Conservation (phyloP, 2,797 vertebrate species). For the Acrossocheilus wenchowensis region DNA sequence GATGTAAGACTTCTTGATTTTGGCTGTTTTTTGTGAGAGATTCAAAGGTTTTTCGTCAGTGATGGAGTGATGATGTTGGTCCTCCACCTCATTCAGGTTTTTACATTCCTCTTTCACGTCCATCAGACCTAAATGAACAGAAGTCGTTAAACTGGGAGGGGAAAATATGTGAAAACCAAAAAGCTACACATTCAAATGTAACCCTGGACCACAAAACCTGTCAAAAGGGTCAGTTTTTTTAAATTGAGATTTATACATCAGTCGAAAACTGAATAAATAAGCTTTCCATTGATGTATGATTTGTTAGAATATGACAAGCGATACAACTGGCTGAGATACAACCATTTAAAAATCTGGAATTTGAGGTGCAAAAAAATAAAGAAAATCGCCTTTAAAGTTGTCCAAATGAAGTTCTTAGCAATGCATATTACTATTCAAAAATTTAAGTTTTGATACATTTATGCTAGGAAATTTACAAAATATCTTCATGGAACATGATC, state of each 20-base stretch:
- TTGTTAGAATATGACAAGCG: neutral
- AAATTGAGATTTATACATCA: too few relatives aligned
- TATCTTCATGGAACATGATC: neutral
- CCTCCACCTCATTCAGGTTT: neutral
- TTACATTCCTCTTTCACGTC: conserved; percentile 9
- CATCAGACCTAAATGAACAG: neutral
- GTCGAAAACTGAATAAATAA: neutral
- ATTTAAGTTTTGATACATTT: too few relatives aligned
- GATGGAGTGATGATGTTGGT: neutral
- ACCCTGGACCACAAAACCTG: neutral
- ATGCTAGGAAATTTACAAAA: neutral
- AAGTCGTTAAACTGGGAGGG: too few relatives aligned
- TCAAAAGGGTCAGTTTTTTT: too few relatives aligned
- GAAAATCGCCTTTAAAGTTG: too few relatives aligned
- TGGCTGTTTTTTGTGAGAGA: neutral
- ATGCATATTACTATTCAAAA: neutral
- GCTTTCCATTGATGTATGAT: neutral
- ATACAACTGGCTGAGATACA: neutral
- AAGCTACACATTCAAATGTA: neutral
- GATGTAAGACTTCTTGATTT: neutral
- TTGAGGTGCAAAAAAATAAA: too few relatives aligned
- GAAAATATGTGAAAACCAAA: neutral
- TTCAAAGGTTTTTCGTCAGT: neutral
- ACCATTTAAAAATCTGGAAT: too few relatives aligned
- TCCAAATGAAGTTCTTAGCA: neutral